Evolutionary conservation across 2,797 vertebrate species (phyloP).

Genomic region (Poeciliopsis presidionis): DNA sequence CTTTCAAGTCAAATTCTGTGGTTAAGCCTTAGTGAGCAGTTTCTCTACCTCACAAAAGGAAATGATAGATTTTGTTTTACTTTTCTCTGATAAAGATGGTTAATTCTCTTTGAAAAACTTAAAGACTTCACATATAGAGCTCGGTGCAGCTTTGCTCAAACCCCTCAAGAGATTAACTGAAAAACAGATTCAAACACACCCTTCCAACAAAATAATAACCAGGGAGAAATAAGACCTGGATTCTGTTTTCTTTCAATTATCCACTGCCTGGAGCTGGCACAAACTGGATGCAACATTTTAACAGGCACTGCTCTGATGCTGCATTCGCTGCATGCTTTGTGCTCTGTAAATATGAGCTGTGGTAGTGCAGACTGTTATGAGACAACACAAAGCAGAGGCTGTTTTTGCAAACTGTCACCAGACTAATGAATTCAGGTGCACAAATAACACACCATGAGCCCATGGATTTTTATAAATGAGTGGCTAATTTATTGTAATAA

Average conservation of each 20-base stretch:
- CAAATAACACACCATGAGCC: constrained; percentile 30
- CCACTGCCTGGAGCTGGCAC: constrained; percentile 39
- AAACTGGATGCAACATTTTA: constrained; percentile 16
- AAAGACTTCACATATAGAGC: constrained; percentile 21
- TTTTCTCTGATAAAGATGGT: neutral
- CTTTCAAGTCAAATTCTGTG: neutral
- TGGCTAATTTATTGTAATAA: constrained; percentile 50
- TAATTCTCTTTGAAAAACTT: constrained; percentile 29
- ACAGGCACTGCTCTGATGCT: constrained; percentile 35
- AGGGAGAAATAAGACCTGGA: constrained; percentile 41
- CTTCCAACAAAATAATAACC: constrained; percentile 54
- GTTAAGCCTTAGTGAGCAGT: neutral
- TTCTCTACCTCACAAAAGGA: neutral
- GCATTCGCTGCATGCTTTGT: constrained; percentile 30
- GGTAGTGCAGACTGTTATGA: constrained; percentile 19
- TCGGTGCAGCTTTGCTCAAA: constrained; percentile 25
- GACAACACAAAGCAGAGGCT: constrained; percentile 35
- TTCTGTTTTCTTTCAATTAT: constrained; percentile 56
- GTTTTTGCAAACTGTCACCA: constrained; percentile 40
- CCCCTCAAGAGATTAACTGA: constrained; percentile 22
- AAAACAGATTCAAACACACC: constrained; percentile 39
- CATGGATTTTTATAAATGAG: constrained; percentile 44
- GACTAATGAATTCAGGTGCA: constrained; percentile 39
- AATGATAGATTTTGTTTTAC: neutral
- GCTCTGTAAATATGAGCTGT: constrained; percentile 42